Conservation (phyloP, 2,888 invertebrate species). For the Cheilosia urbana region DNA sequence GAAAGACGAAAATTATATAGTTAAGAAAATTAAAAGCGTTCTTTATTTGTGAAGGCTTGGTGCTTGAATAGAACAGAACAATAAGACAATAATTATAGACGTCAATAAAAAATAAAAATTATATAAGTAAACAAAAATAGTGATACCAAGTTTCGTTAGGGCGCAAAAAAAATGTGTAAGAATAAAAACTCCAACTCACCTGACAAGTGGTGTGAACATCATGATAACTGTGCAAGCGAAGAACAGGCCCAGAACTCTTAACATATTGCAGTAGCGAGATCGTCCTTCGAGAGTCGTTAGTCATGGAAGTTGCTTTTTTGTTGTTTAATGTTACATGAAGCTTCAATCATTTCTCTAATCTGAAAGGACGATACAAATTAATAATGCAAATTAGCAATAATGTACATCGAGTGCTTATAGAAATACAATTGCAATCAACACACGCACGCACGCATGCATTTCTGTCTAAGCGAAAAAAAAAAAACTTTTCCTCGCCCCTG, state of each 20-base stretch:
- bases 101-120: too few species aligned
- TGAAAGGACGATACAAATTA: slow-evolving; percentile 29
- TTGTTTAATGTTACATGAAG: slow-evolving; percentile 26
- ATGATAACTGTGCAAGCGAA: slow-evolving; percentile 77
- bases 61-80: too few species aligned
- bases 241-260: slow-evolving; percentile 77
- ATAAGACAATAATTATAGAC: too few species aligned
- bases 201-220: slow-evolving; percentile 77
- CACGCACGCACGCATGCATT: background rate
- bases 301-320: slow-evolving; percentile 73
- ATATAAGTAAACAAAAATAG: too few species aligned
- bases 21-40: too few species aligned
- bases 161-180: too few species aligned
- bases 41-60: too few species aligned
- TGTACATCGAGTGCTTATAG: background rate
- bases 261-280: slow-evolving; percentile 75
- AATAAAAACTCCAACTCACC: slow-evolving; percentile 58
- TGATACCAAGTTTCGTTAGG: too few species aligned
- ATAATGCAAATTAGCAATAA: slow-evolving; percentile 18
- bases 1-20: too few species aligned
- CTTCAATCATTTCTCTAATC: slow-evolving; percentile 63
- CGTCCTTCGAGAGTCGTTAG: slow-evolving; percentile 69
- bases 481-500: background rate
- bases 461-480: background rate
- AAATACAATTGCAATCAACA: background rate